Evolutionary conservation across 1,140 invertebrate genomes (phyloP).

Genomic region (Cydia fagiglandana): DNA sequence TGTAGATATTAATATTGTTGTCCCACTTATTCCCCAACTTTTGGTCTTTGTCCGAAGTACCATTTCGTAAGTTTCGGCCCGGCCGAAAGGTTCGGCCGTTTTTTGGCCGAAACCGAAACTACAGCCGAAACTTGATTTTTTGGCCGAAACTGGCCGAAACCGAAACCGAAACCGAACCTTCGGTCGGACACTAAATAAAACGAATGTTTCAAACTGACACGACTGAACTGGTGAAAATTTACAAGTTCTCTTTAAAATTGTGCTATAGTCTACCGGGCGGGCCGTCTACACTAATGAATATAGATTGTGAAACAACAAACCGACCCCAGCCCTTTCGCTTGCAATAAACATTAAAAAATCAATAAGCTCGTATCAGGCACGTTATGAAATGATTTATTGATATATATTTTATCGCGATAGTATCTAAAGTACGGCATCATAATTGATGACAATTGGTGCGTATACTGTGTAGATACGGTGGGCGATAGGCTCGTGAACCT

Average conservation of each 20-base stretch:
- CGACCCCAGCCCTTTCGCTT: conserved; percentile 58
- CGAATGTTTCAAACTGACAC: background rate
- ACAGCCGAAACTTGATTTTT: too few species aligned
- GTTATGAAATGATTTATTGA: conserved; percentile 69
- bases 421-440: conserved; percentile 69
- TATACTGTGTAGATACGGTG: conserved; percentile 39
- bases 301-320: conserved; percentile 65
- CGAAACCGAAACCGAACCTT: too few species aligned
- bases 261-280: conserved; percentile 1
- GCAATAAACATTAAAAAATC: conserved; percentile 74
- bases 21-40: too few species aligned
- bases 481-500: conserved; percentile 17
- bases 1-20: too few species aligned
- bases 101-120: too few species aligned
- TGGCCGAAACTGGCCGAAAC: too few species aligned
- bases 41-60: too few species aligned
- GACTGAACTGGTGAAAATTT: background rate
- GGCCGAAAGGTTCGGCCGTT: too few species aligned
- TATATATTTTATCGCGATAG: conserved; percentile 72
- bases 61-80: too few species aligned
- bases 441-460: conserved; percentile 65
- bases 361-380: conserved; percentile 64
- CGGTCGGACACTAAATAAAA: too few species aligned
- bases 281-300: conserved; percentile 61
- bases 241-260: background rate